These are phyloP conservation scores for Xiphorhynchus elegans DNA, from an alignment of 2,113 vertebrate species.

Conservation along the genomic window DNA sequence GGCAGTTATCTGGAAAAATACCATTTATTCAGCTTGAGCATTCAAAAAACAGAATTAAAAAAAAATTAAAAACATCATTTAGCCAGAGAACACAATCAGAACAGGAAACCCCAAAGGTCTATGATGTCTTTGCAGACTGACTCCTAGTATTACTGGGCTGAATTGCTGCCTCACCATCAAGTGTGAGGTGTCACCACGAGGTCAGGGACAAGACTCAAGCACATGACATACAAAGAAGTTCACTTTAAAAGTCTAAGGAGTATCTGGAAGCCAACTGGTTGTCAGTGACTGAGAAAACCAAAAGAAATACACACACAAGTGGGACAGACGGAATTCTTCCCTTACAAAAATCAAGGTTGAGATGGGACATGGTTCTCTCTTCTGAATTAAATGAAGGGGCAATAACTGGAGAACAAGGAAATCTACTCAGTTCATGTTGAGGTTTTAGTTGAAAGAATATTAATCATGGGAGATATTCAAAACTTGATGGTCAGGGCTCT, in stretches of 20 bases:
- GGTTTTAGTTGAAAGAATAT: neutral
- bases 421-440: neutral
- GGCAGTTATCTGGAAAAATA: neutral
- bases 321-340: neutral
- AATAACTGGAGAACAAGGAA: neutral
- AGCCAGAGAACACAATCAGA: neutral
- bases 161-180: neutral
- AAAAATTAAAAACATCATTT: neutral
- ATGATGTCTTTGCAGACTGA: neutral
- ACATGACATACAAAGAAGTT: neutral
- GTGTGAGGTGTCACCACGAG: neutral
- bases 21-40: neutral
- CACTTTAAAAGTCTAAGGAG: neutral
- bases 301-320: neutral
- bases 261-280: neutral
- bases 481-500: neutral
- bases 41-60: neutral
- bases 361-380: neutral
- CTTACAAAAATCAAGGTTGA: neutral
- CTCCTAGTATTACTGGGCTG: neutral
- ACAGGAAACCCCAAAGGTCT: rapidly evolving
- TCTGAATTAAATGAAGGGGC: neutral
- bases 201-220: neutral
- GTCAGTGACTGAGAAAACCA: neutral
- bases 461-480: neutral